Evolutionary conservation across 1,140 invertebrate species (phyloP).

Genomic region (Agrypnia vestita): DNA sequence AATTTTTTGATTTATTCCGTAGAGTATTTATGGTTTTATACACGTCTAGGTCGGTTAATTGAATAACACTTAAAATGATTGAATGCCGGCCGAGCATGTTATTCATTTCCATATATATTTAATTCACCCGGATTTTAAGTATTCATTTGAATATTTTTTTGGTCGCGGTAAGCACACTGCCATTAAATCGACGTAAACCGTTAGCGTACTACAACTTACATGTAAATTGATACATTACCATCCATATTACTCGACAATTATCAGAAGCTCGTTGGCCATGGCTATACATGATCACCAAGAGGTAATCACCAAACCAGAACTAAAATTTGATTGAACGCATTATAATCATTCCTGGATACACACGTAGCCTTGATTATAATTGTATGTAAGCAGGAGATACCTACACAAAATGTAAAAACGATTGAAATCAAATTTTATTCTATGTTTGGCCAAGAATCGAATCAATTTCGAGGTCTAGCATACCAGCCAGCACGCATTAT

Average conservation of each 20-base stretch:
- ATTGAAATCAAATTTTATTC: background rate
- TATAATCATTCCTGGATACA: too few relatives aligned
- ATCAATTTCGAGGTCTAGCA: background rate
- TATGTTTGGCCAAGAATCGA: background rate
- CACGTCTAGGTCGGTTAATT: constrained; percentile 40
- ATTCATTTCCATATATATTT: constrained; percentile 26
- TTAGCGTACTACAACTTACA: constrained; percentile 6
- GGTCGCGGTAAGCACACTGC: background rate
- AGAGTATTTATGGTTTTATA: constrained; percentile 36
- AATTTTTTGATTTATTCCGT: constrained; percentile 37
- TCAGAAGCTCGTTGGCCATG: background rate
- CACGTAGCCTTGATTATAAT: too few relatives aligned
- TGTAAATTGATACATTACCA: constrained; percentile 34
- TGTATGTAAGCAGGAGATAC: too few relatives aligned
- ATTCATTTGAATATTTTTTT: constrained; percentile 26
- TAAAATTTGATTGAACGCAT: too few relatives aligned
- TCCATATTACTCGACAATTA: background rate
- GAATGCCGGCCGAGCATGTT: constrained; percentile 25
- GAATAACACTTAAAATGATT: constrained; percentile 46
- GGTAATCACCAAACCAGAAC: too few relatives aligned
- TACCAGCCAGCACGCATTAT: constrained; percentile 12
- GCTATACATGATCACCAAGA: too few relatives aligned
- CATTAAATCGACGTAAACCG: background rate
- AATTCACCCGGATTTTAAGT: constrained; percentile 22
- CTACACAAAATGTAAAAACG: too few relatives aligned